These are phyloP conservation scores for Valencia hispanica DNA, from an alignment of 2,797 vertebrate species.

Conservation along the genomic window DNA sequence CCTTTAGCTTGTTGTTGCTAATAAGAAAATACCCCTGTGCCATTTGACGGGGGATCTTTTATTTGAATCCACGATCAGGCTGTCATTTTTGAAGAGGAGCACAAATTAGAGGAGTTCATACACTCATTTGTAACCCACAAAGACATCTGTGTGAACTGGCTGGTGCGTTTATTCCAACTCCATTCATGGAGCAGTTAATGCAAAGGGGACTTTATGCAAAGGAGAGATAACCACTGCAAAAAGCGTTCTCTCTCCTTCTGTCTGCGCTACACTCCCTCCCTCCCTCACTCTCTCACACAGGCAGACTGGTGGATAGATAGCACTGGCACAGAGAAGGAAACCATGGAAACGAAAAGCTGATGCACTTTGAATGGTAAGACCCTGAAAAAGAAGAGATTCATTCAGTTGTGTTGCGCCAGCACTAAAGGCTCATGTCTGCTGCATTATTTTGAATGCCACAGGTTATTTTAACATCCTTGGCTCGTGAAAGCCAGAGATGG, in stretches of 20 bases:
- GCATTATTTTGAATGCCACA: conserved; percentile 61
- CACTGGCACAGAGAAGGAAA: conserved; percentile 71
- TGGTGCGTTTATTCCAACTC: conserved; percentile 69
- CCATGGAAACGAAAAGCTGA: conserved; percentile 81
- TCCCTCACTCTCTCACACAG: conserved; percentile 41
- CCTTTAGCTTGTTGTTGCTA: conserved; percentile 52
- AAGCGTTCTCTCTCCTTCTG: conserved; percentile 42
- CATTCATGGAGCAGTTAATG: conserved; percentile 66
- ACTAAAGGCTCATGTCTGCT: conserved; percentile 59
- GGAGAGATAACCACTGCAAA: conserved; percentile 73
- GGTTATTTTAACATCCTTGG: conserved; percentile 57
- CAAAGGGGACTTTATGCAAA: conserved; percentile 77
- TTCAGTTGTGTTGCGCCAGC: conserved; percentile 64
- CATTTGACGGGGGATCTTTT: conserved; percentile 51
- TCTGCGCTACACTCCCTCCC: conserved; percentile 18
- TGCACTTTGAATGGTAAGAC: conserved; percentile 79
- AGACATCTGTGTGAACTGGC: conserved; percentile 62
- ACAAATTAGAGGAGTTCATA: conserved; percentile 70
- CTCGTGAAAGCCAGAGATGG: conserved; percentile 43
- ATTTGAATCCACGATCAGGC: conserved; percentile 61
- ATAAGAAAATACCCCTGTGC: conserved; percentile 50
- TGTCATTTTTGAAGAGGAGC: conserved; percentile 63
- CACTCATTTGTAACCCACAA: conserved; percentile 65
- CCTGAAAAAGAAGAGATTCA: conserved; percentile 77
- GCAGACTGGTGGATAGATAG: conserved; percentile 70